Conservation (phyloP, 2,113 vertebrate species). For the Ammodytes dubius region DNA sequence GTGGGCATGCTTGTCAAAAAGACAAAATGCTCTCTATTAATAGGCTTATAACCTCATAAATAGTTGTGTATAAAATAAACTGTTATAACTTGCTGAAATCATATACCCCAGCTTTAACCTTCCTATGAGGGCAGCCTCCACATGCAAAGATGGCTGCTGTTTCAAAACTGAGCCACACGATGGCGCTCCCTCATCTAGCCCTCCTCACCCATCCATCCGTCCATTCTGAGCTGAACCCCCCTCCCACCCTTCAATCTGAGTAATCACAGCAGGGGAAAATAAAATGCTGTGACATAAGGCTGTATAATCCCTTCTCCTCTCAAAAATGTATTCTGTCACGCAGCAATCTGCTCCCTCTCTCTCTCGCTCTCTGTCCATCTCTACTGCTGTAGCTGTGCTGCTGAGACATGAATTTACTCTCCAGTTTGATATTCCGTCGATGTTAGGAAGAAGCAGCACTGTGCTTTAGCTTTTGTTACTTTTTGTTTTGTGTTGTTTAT, state of each 20-base stretch:
- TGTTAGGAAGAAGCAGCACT: neutral
- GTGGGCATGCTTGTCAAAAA: conserved; percentile 86
- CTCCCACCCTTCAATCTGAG: neutral
- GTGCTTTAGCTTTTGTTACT: neutral
- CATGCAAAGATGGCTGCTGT: conserved; percentile 12
- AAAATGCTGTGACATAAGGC: conserved; percentile 80
- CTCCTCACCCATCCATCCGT: neutral
- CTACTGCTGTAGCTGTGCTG: conserved; percentile 11
- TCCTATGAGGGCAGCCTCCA: conserved; percentile 9
- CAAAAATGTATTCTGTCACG: conserved; percentile 81
- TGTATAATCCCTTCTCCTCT: conserved; percentile 76
- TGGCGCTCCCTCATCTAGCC: conserved; percentile 35
- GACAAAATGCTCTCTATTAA: conserved; percentile 89
- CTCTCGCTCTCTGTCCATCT: conserved; percentile 54
- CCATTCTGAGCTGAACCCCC: conserved; percentile 5
- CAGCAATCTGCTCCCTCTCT: conserved; percentile 74
- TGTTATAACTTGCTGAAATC: conserved; percentile 86
- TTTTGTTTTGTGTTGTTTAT: neutral
- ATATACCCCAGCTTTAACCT: conserved; percentile 9
- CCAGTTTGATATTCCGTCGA: neutral
- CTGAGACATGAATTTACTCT: conserved; percentile 21
- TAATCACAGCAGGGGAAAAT: conserved; percentile 68
- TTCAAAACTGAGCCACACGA: conserved; percentile 34
- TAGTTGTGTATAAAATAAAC: conserved; percentile 92
- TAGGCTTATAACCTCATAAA: conserved; percentile 90